A percentile compares a stretch with the other conserved stretches of the same genome.
These are phyloP conservation scores for Echinometra lucunter DNA, from an alignment of 53 echinoderm and acorn worm genomes.

Conservation along the genomic window DNA sequence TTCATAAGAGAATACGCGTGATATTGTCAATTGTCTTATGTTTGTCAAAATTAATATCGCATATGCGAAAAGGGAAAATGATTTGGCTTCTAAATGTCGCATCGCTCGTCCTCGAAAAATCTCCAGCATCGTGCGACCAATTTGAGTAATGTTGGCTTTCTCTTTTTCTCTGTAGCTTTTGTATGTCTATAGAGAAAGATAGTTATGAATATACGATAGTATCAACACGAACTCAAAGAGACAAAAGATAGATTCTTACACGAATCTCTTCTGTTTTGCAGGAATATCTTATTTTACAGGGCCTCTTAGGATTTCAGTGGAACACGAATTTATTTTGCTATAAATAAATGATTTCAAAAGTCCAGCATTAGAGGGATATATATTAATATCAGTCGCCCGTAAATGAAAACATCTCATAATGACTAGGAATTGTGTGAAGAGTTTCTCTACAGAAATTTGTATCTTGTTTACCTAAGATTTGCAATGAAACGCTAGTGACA, in stretches of 20 bases:
- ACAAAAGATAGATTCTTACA: not conserved
- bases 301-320: not conserved
- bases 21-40: not conserved
- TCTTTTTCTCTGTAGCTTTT: not conserved
- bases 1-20: not conserved
- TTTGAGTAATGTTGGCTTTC: slow-evolving; percentile 39
- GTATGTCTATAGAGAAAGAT: not conserved
- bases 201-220: slow-evolving; percentile 18
- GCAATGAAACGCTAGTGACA: slow-evolving; percentile 50
- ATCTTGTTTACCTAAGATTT: slow-evolving; percentile 61
- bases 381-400: slow-evolving; percentile 22
- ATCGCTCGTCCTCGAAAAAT: not conserved
- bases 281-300: not conserved
- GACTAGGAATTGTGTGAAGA: not conserved
- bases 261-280: not conserved
- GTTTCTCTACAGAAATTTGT: not conserved
- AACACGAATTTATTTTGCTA: not conserved
- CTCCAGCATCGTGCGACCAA: not conserved
- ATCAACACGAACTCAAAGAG: slow-evolving; percentile 41
- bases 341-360: not conserved
- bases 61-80: not conserved
- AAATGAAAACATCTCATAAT: not conserved
- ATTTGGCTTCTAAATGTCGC: not conserved
- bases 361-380: too few species aligned
- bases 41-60: not conserved